These are phyloP conservation scores for Hirtodrosophila confusa DNA, from an alignment of 2,888 invertebrate genomes.

Conservation along the genomic window DNA sequence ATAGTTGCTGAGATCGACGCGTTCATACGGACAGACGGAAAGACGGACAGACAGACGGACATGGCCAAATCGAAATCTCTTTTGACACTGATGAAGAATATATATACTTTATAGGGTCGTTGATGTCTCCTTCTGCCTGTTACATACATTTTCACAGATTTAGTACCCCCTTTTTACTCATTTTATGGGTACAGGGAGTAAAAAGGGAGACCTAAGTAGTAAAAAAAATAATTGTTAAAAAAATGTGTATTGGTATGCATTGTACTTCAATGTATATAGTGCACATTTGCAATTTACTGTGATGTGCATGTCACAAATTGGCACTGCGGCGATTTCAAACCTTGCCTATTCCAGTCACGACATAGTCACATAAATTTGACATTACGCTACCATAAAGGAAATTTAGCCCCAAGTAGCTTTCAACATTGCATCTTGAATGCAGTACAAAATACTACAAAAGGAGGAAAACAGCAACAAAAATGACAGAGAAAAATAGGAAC, in stretches of 20 bases:
- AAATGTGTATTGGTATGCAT: constrained; percentile 1
- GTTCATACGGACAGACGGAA: no score
- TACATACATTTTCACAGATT: no score
- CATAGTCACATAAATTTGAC: constrained; percentile 57
- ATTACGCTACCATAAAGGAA: constrained; percentile 41
- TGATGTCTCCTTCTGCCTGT: no score
- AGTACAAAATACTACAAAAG: constrained; percentile 7
- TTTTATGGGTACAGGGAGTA: no score
- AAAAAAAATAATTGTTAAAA: no score
- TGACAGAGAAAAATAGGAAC: not conserved
- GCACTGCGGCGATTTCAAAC: constrained; percentile 55
- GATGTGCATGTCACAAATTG: constrained; percentile 70
- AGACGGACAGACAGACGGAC: no score
- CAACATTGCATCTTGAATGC: constrained; percentile 25
- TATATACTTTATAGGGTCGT: no score
- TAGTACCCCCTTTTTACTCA: no score
- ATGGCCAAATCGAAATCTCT: no score
- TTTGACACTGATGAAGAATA: no score
- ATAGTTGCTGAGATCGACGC: no score
- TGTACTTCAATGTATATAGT: constrained; percentile 10
- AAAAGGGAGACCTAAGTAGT: no score
- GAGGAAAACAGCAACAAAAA: constrained; percentile 1
- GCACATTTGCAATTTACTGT: constrained; percentile 24
- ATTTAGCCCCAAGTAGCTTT: constrained; percentile 11
- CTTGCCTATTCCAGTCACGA: constrained; percentile 53